Base-by-base conservation (phyloP, 2,113 vertebrate species). In the Himantopus leucocephalus region DNA sequence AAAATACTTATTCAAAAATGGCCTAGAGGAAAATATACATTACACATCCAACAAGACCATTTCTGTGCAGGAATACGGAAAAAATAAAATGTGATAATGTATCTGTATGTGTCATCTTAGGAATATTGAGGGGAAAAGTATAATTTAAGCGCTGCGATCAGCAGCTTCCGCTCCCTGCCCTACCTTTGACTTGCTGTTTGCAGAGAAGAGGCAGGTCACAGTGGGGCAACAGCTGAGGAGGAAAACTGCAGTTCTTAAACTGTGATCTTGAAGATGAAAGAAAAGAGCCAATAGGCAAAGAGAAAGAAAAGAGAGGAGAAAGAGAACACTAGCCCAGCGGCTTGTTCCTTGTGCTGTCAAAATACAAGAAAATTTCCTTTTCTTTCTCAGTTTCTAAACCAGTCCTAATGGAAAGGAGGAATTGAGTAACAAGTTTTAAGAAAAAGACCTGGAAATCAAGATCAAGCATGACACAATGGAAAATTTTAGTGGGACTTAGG, bases 321-420 rank as follows among this genome's bases (percentile, higher is more conserved):
- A 67, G 11, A 47, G 8, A 39, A 56, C 6, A 15, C 19, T 22
- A 29, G 9, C 13, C 14, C 2, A 5, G 4, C 1, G 2, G 10
- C 9, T 85, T 60, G 23, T 59, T 77, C 43, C 16, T 52, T 62
- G 4, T 8, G 24, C 37, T 77, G 43, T 19, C 32, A 71, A 81
- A 85, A 64, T 11, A 22, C 15, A 80, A 58, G 64, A 50, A 86
- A 88, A 63, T 56, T 50, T 18, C 14, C 6, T 59, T 86, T 80
- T 43, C n/a, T 39, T 59, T 39, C 62, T 84, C n/a, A 35, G 16
- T 62, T 66, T 89, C 59, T 43, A 83, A 64, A 30, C 23, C 10
- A 64, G 32, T 60, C 41, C 37, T 75, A 70, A 29, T 41, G 26
- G 41, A 47, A 80, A 90, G 29, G 16, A 83, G 24, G 9, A 88